phyloP scores from a whole-genome alignment of 2,113 vertebrate genomes.

The Semnornis frantzii region DNA sequence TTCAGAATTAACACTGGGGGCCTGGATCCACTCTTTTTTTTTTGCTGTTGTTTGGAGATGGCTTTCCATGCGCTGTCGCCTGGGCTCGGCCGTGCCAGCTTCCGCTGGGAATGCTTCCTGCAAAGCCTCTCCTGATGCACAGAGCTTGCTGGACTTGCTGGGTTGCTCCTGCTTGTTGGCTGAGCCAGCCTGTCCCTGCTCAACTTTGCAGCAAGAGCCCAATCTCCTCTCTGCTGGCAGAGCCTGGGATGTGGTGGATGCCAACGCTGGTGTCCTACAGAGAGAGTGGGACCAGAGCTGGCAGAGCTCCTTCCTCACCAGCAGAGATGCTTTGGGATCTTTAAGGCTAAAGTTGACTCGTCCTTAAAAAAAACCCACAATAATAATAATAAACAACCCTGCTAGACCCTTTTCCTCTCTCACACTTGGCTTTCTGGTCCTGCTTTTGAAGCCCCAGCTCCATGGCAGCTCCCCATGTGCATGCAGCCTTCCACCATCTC shows the following conservation, averaged over 20 bases:
- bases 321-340: not conserved
- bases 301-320: not conserved
- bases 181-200: not conserved
- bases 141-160: not conserved
- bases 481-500: not conserved
- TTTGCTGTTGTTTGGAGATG: not conserved
- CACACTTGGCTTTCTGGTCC: not conserved
- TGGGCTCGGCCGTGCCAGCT: not conserved
- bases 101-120: not conserved
- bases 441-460: not conserved
- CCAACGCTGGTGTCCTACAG: not conserved
- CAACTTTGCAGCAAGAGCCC: not conserved
- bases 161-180: slow-evolving; percentile 39
- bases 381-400: not conserved
- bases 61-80: not conserved
- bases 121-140: not conserved
- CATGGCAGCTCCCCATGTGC: not conserved
- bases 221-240: not conserved
- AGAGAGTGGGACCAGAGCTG: not conserved
- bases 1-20: not conserved
- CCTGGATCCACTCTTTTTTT: not conserved
- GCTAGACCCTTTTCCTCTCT: not conserved
- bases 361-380: not conserved
- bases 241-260: not conserved
- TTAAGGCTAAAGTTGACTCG: slow-evolving; percentile 27